Percentiles rank a stretch among this genome's conserved stretches.
These are phyloP conservation scores for Panzeria rudis DNA, from an alignment of 2,888 invertebrate species.

Conservation along the genomic window DNA sequence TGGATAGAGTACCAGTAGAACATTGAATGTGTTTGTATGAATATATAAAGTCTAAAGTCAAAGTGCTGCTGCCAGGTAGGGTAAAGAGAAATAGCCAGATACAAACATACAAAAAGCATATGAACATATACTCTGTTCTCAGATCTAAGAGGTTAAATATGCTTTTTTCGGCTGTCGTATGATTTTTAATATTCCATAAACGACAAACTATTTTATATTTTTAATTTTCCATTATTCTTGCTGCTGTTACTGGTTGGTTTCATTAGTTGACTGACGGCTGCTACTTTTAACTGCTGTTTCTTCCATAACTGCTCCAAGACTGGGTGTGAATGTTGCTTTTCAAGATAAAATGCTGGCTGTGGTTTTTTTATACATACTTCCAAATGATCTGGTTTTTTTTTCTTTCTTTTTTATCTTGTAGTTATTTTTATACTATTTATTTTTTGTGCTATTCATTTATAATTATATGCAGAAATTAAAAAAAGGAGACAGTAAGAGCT, in stretches of 20 bases:
- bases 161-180: slow-evolving; percentile 45
- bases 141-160: slow-evolving; percentile 43
- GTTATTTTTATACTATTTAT: slow-evolving; percentile 11
- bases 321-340: slow-evolving; percentile 57
- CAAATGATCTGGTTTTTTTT: slow-evolving; percentile 33
- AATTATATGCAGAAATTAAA: slow-evolving; percentile 50
- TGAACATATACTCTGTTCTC: slow-evolving; percentile 29
- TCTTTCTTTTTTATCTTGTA: slow-evolving; percentile 44
- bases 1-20: slow-evolving; percentile 36
- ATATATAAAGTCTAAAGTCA: slow-evolving; percentile 19
- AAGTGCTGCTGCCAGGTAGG: slow-evolving; percentile 14
- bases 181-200: slow-evolving; percentile 58
- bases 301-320: slow-evolving; percentile 23
- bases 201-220: slow-evolving; percentile 56
- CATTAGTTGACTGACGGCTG: slow-evolving; percentile 45
- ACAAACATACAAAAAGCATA: background rate
- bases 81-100: slow-evolving; percentile 3
- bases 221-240: slow-evolving; percentile 54
- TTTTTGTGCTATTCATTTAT: slow-evolving; percentile 44
- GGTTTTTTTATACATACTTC: background rate
- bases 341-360: slow-evolving; percentile 57
- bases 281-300: slow-evolving; percentile 27
- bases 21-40: slow-evolving; percentile 8
- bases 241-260: slow-evolving; percentile 42
- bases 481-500: slow-evolving; percentile 16